Base-by-base conservation (phyloP, 2,797 vertebrate species). In the Scleropages formosus region DNA sequence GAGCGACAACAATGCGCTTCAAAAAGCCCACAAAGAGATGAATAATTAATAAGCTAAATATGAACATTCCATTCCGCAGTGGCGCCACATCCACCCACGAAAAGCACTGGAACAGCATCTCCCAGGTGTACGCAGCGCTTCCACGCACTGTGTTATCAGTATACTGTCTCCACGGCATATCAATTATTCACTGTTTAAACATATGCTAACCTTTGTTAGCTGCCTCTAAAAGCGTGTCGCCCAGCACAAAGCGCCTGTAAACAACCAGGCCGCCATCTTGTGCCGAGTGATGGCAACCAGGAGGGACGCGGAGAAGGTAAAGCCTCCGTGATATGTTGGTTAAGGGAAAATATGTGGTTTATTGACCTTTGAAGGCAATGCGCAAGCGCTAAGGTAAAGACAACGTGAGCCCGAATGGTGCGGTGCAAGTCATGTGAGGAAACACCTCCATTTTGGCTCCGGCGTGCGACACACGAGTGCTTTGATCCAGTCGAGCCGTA, bases 401-500 rank as follows among this genome's bases (percentile, higher is more conserved):
- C 8, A 20, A 46, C 67, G 64, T 46, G 39, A 13, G n/a, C 65
- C 44, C 16, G 13, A 16, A 62, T 31, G 24, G 64, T 22, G 12
- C 44, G 12, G 22, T 22, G 13, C 22, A 20, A 22, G 66, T 68
- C 31, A 1, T 24, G 66, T 68, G 46, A 8, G 3, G 68, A 39
- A 8, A 68, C 49, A 13, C 20, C n/a, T 68, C 20, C 20, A 39
- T 49, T 68, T 68, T 46, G 67, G 44, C 22, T 47, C 39, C 20
- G 68, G 65, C 6, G 39, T 31, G 31, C n/a, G 10, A 68, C 22
- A 18, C 49, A 7, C n/a, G 44, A 49, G 65, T 68, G 22, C 66
- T 68, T 68, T 68, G 66, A 68, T 68, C n/a, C 16, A 1, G 1
- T 13, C 18, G 39, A 68, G 66, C 66, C 24, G 39, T 68, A 68